Base-by-base conservation (phyloP, 2,888 invertebrate genomes). In the Meiosimyza platycephala region DNA sequence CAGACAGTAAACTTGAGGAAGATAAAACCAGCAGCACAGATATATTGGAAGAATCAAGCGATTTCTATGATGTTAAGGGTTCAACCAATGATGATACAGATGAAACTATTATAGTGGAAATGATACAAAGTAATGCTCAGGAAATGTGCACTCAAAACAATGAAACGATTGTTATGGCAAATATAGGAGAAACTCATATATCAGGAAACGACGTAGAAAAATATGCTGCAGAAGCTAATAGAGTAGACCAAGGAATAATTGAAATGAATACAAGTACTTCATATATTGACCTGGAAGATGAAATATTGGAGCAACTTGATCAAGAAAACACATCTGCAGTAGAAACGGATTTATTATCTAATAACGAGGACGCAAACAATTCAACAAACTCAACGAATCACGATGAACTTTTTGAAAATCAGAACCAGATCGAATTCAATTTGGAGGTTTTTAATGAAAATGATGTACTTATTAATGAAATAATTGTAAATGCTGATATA, bases 401-500 rank as follows among this genome's bases (percentile, higher is more conserved):
- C 1, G 50, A 6, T 15, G 55, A 16, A 47, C 3, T 11, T 15
- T 16, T 33, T 15, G 6, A 4, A 1, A 33, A 52, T 66, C 7
- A 16, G 12, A 54, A 12, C 5, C 54, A 48, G 51, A 55, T 71
- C 13, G 80, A 82, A 55, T 83, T 83, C 33, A 81, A 79, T 67
- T 75, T 84, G 48, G 80, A 84, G 72, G 79, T 85, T 28, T 72
- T 83, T 1, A 79, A 73, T 64, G 80, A 80, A 13, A 77, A 79
- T 63, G 83, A 78, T 51, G 78, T 80, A n/a, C 72, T 81, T 1
- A 72, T 82, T 4, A 64, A 83, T 11, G 77, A 81, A 59, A 76
- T 83, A 6, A 79, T 76, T 22, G 82, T 85, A 33, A 80, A 78
- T 73, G 84, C 84, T 5, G 77, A 83, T 65, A 72, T 83, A 15